Base-by-base conservation (phyloP, 2,888 invertebrate genomes). In the Pharmacophagus antenor region DNA sequence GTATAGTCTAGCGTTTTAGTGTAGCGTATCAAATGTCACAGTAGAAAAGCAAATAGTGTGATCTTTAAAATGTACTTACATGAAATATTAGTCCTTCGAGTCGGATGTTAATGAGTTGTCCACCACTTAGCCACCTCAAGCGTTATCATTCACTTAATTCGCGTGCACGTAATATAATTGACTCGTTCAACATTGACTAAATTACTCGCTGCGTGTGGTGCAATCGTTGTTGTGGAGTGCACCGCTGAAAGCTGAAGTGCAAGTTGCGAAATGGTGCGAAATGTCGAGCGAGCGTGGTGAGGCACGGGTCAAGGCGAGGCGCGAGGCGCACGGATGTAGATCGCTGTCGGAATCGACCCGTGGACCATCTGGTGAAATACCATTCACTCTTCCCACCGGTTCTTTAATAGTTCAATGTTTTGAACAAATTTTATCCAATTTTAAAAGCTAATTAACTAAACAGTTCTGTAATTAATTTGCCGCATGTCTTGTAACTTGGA, bases 241-340 rank as follows among this genome's bases (percentile, higher is more conserved):
- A 65, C 65, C 64, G 63, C 65, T 65, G 63, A 65, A 67, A 65
- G 67, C 62, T 63, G 53, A 20, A 61, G 71, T 70, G 61, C 66
- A 68, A 63, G 63, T 69, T 56, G 56, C 62, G 54, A 67, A 69
- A 71, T 70, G 65, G 63, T 65, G 62, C 55, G 56, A 61, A 57
- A 57, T 57, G 57, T 42, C 57, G 57, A 51, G 44, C 50, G 56
- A 49, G 23, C 6, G 52, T 41, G 41, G 42, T 52, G 48, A 18
- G 50, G 61, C 56, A 44, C 64, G 57, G 68, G 73, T 72, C 73
- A 73, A 73, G 73, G 71, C 55, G 59, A 54, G 20, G 60, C 49
- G 46, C 56, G 58, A 63, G 64, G 17, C n/a, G 44, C 57, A 6
- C 50, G 42, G 50, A 57, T 57, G 27, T 57, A 25, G 57, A 57